A percentile compares a stretch with the other conserved stretches of the same genome.
Conservation (phyloP, 2,797 vertebrate species). For the Enteromius mattozi region DNA sequence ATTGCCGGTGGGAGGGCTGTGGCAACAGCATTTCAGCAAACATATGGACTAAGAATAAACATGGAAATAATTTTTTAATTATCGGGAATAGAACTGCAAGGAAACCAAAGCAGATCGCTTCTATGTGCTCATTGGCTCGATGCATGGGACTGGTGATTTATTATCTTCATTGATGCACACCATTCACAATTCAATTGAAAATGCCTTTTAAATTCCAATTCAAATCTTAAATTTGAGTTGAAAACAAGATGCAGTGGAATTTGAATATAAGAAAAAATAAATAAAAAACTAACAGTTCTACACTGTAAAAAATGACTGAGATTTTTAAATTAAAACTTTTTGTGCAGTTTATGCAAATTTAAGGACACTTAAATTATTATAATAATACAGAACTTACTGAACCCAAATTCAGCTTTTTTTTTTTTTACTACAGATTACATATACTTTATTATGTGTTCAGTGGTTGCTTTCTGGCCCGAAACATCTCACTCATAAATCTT, state of each 20-base stretch:
- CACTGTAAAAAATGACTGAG: no score
- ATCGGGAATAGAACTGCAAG: conserved; percentile 1
- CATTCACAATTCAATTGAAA: not conserved
- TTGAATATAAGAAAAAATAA: no score
- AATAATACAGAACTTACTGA: no score
- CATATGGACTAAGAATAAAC: conserved; percentile 30
- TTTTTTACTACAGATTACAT: no score
- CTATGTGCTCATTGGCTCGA: not conserved
- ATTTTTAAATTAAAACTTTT: not conserved
- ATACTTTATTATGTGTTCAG: not conserved
- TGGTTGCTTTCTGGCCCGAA: not conserved
- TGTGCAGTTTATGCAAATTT: not conserved
- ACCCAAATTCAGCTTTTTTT: no score
- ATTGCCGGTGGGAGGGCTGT: conserved; percentile 12
- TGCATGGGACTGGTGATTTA: not conserved
- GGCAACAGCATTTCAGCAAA: conserved; percentile 8
- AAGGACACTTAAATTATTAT: no score
- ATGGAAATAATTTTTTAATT: not conserved
- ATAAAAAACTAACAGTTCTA: no score
- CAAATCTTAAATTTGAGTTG: not conserved
- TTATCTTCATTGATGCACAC: not conserved
- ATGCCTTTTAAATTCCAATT: not conserved
- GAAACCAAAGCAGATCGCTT: conserved; percentile 2
- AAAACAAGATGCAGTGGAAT: not conserved
- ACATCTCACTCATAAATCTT: not conserved